Base-by-base conservation (phyloP, 2,888 invertebrate genomes). In the Aradus depressus region DNA sequence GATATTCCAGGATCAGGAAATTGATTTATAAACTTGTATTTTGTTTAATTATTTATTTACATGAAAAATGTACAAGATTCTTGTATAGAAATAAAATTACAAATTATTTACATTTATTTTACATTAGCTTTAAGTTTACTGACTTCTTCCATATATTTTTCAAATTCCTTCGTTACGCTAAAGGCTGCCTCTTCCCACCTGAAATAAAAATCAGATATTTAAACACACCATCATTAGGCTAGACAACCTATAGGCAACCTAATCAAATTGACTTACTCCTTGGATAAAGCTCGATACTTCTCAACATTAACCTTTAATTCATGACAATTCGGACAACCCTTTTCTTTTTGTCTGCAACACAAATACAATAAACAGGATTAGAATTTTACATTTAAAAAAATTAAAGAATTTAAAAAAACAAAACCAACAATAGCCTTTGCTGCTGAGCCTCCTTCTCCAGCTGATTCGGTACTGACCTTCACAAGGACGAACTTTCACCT, bases 101-200 rank as follows among this genome's bases (percentile, higher is more conserved):
- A n/a, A n/a, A n/a, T n/a, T n/a, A n/a, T n/a, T n/a, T n/a, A n/a
- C n/a, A n/a, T n/a, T n/a, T n/a, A n/a, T n/a, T n/a, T n/a, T n/a
- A n/a, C n/a, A 26, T 38, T 26, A 22, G 47, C 14, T 26, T 47
- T 47, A 22, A 47, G 37, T 6, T 51, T 51, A 6, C 52, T 55
- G n/a, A 50, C 50, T 44, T 55, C 55, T 19, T 28, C 25, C 10
- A 49, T 44, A 23, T 55, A 55, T 21, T 37, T 52, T 19, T 55
- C 55, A 16, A 55, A 55, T 25, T 55, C 50, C n/a, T 44, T 50
- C 2, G 55, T 52, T 3, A 55, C 52, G 26, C 55, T 26, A 31
- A 42, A 52, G 5, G 55, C 55, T 21, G 55, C 50, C 21, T 52
- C 55, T 50, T 55, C 55, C 55, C 55, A 55, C 19, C 55, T 55